These are phyloP conservation scores for Pachyuromys duprasi DNA, from an alignment of 2,797 vertebrate species.

Conservation along the genomic window DNA sequence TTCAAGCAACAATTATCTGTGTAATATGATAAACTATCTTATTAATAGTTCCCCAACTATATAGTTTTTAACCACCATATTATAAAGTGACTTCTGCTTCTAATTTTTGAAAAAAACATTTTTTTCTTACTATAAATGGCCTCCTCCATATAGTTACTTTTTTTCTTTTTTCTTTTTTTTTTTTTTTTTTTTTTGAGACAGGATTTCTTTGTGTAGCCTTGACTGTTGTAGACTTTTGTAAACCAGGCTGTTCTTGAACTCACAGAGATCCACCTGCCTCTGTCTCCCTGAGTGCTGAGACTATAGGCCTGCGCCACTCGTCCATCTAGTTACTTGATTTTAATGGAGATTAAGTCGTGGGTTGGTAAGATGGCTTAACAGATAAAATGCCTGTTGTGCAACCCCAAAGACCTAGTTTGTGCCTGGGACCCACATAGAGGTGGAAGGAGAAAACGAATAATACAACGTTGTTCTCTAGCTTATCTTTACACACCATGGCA, in stretches of 20 bases:
- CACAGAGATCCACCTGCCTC: too few relatives aligned
- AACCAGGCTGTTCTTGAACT: too few relatives aligned
- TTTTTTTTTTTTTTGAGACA: too few relatives aligned
- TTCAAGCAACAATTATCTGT: conserved; percentile 10
- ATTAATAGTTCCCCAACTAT: background rate
- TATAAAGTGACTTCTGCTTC: conserved; percentile 41
- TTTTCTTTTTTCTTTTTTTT: too few relatives aligned
- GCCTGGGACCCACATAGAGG: background rate
- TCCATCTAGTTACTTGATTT: background rate
- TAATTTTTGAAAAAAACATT: conserved; percentile 30
- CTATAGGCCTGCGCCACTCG: too few relatives aligned
- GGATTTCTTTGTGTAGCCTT: too few relatives aligned
- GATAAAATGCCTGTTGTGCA: background rate
- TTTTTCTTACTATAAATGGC: conserved; percentile 5
- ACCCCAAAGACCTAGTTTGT: background rate
- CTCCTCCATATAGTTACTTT: background rate
- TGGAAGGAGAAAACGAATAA: background rate
- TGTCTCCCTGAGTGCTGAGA: too few relatives aligned
- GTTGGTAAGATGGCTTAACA: background rate
- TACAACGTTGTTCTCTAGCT: background rate
- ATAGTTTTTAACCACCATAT: conserved; percentile 40
- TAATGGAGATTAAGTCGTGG: background rate
- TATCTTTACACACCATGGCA: background rate
- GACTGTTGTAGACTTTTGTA: too few relatives aligned
- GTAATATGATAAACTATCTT: background rate